Evolutionary conservation across 2,888 invertebrate species (phyloP), one percentile per base, ranked within the genome.

Genomic region (Mimumesa dahlbomi): DNA sequence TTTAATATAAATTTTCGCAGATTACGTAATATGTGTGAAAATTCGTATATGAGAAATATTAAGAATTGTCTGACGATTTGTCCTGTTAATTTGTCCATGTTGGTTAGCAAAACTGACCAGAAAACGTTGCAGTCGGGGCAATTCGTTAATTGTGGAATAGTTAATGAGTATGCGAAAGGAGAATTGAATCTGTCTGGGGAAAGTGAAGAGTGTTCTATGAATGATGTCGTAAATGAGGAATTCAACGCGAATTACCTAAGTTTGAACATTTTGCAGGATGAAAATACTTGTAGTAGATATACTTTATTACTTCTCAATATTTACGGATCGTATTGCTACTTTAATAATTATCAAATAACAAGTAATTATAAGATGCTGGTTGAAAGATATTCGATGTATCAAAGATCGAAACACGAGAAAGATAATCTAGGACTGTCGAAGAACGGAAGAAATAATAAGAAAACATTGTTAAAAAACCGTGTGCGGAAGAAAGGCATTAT

Each of bases 401-500:
- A 29, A 13, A 13, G 25, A 13, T 13, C 7, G 5, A 11, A 36
- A 4, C 21, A 36, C 4, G 5, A 7, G 1, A 9, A 25, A 2
- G 13, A 4, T 13, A 5, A 59, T 21, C 4, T 18, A 16, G 6
- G 16, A 43, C 19, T 9, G n/a, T 42, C 21, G 9, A 50, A 53
- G 9, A 38, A 43, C n/a, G 13, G 45, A 38, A 19, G 14, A 18
- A 22, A 11, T n/a, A 19, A 34, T 11, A 29, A 11, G 11, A 4
- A 16, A 18, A 22, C 11, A 14, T 22, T 1, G 0, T 19, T 4
- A 13, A 38, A 42, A 11, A 31, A 21, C 11, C 4, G 14, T 34
- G 6, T 45, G 16, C 0, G 7, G 13, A 34, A 9, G 34, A 63
- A 48, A 52, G 69, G 81, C 9, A 77, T 83, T 0, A 71, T 84